Percentiles rank a stretch among this genome's conserved stretches.
phyloP scores from a whole-genome alignment of 2,888 invertebrate species.

The Aproaerema taeniolella region DNA sequence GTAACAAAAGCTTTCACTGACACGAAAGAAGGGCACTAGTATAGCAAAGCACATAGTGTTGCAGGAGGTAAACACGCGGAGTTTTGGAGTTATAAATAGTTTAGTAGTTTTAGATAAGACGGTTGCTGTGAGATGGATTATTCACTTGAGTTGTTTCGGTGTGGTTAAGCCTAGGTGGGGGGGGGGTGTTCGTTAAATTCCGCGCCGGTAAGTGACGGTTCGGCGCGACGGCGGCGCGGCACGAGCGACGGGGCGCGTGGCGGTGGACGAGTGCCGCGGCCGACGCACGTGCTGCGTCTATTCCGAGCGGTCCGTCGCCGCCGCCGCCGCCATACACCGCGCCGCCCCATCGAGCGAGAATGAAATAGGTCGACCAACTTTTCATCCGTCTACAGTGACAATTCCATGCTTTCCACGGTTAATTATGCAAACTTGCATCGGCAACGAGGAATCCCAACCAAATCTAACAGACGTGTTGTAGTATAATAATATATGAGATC shows the following conservation, averaged over 20 bases:
- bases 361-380: slow-evolving; percentile 61
- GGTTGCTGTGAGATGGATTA: neutral
- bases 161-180: slow-evolving; percentile 13
- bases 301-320: slow-evolving; percentile 54
- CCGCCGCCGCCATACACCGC: slow-evolving; percentile 18
- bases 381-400: slow-evolving; percentile 15
- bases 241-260: slow-evolving; percentile 23
- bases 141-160: slow-evolving; percentile 33
- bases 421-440: slow-evolving; percentile 10
- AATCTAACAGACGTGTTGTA: neutral
- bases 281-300: slow-evolving; percentile 75
- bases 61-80: slow-evolving; percentile 34
- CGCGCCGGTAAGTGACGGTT: slow-evolving; percentile 8
- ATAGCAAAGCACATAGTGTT: slow-evolving; percentile 33
- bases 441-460: no score
- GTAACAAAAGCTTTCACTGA: slow-evolving; percentile 39
- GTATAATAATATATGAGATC: no score
- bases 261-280: slow-evolving; percentile 53
- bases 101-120: slow-evolving; percentile 26
- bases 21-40: slow-evolving; percentile 61
- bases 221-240: slow-evolving; percentile 9
- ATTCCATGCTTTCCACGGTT: slow-evolving; percentile 3
- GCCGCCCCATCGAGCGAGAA: slow-evolving; percentile 42
- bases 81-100: slow-evolving; percentile 47
- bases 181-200: slow-evolving; percentile 6